A percentile compares a stretch with the other conserved stretches of the same genome.
Evolutionary conservation across 2,888 invertebrate genomes (phyloP).

Genomic region (Xylota sylvarum): DNA sequence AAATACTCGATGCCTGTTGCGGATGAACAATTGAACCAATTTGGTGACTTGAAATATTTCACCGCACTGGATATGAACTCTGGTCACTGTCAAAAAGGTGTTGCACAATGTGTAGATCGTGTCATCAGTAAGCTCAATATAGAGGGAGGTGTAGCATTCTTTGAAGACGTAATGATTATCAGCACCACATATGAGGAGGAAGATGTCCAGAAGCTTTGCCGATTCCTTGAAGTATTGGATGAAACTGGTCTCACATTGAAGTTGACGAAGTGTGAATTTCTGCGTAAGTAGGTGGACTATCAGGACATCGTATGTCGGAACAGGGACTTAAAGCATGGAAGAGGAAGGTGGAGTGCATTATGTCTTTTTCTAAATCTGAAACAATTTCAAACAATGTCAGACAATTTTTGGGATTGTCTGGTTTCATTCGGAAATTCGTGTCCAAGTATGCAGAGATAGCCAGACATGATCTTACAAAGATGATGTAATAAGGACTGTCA

Average conservation of each 20-base stretch:
- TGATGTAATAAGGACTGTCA: background rate
- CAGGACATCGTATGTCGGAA: background rate
- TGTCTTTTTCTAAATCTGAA: background rate
- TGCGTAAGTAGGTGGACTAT: background rate
- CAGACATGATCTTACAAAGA: slow-evolving; percentile 8
- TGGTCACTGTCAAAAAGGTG: background rate
- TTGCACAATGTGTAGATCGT: no score
- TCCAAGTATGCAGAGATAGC: background rate
- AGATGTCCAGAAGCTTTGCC: background rate
- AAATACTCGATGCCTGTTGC: background rate
- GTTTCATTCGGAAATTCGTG: slow-evolving; percentile 3
- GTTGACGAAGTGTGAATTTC: background rate
- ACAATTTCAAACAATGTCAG: background rate
- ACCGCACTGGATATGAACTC: no score
- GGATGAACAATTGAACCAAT: no score
- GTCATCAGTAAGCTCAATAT: no score
- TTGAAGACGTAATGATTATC: background rate
- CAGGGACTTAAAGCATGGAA: background rate
- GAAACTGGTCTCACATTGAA: background rate
- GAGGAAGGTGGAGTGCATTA: slow-evolving; percentile 2
- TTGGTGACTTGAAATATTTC: no score
- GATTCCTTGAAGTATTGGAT: background rate
- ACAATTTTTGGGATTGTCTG: slow-evolving; percentile 17
- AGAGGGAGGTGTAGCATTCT: background rate
- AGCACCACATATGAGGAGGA: background rate